Percentiles rank a stretch among this genome's conserved stretches.
phyloP scores from a whole-genome alignment of 2,113 vertebrate genomes.

The Phalacrocorax pelagicus region DNA sequence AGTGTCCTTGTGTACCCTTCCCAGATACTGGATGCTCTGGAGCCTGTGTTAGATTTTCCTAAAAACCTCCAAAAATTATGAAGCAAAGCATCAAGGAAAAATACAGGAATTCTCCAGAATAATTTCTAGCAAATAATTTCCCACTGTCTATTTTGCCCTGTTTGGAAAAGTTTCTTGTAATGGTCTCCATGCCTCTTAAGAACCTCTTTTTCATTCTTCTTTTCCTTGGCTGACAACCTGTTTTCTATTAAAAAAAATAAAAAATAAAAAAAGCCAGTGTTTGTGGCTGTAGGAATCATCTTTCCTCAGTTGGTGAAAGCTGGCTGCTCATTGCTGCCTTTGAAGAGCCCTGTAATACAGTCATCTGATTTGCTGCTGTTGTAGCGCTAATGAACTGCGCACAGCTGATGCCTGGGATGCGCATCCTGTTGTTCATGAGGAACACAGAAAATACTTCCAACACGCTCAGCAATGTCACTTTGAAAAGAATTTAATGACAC shows the following conservation, averaged over 20 bases:
- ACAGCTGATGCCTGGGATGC: background rate
- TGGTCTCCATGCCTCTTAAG: background rate
- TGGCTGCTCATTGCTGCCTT: background rate
- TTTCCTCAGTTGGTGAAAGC: background rate
- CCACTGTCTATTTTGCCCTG: background rate
- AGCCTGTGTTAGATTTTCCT: background rate
- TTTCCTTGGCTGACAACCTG: background rate
- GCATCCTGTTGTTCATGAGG: background rate
- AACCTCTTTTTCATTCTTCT: background rate
- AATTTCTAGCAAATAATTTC: background rate
- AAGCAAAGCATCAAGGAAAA: background rate
- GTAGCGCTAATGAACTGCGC: background rate
- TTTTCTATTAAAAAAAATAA: background rate
- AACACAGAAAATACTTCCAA: constrained; percentile 15
- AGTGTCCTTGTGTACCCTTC: background rate
- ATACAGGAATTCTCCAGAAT: background rate
- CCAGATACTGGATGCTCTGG: background rate
- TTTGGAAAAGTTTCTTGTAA: background rate
- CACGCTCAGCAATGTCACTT: background rate
- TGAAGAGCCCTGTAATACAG: background rate
- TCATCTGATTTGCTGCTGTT: background rate
- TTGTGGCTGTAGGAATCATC: background rate
- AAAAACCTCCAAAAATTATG: background rate
- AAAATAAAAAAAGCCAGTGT: background rate
- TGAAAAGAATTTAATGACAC: constrained; percentile 12